Base-by-base conservation (phyloP, 1,140 invertebrate genomes). In the Ptiloglossa arizonensis region DNA sequence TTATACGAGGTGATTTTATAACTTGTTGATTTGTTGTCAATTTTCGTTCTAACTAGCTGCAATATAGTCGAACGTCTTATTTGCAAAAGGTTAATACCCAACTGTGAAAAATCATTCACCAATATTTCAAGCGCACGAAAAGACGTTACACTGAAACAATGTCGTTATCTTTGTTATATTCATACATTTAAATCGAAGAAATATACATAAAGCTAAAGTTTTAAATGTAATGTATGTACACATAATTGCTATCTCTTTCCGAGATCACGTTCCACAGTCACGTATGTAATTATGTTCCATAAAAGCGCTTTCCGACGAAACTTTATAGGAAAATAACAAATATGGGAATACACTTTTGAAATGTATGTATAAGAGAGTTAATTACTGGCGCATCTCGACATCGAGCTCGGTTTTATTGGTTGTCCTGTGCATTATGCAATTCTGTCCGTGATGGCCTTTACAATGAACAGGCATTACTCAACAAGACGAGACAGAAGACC, bases 381-480 rank as follows among this genome's bases (percentile, higher is more conserved):
- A 77, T 77, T 60, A 27, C 15, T 22, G 24, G 13, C 17, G 22
- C 24, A 50, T 38, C 38, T 11, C 19, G 24, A 5, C 48, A 1
- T 2, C 24, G 8, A 22, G 67, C 38, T 62, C 17, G 5, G 46
- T 69, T 59, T 70, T 60, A 81, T 64, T 76, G 29, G 41, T 38
- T 68, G 71, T 60, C 41, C 19, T 27, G 13, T 48, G 62, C 27
- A 70, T 83, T 82, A 82, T 67, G 79, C 67, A 83, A 83, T 82
- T 78, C 52, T 1, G 15, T 54, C 22, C 29, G 46, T 22, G 54
- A 81, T 67, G 56, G 62, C 67, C 62, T 83, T 83, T 78, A 68
- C 60, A 48, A 74, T 52, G 54, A 64, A 63, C 64, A 48, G 44
- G 71, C 44, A 60, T 83, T 81, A 68, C 56, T 77, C 67, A 72